Base-by-base conservation (phyloP, 2,888 invertebrate genomes). In the Callimorpha dominula region DNA sequence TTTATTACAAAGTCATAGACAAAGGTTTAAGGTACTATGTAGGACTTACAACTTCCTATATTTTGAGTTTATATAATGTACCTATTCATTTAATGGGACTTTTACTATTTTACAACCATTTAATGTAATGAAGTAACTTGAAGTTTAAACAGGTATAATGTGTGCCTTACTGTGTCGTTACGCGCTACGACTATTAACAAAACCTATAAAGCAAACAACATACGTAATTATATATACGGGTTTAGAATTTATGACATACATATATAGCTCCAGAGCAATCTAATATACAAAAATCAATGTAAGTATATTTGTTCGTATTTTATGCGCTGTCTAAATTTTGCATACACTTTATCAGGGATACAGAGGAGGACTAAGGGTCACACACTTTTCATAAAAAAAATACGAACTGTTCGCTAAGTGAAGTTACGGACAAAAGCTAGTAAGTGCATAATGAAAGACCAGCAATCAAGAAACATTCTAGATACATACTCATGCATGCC, bases 51-150 rank as follows among this genome's bases (percentile, higher is more conserved):
- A 65, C 49, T 62, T 40, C 52, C 31, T 70, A 31, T 57, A 31
- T 52, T 60, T 62, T 17, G 42, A 65, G 52, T 69, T 50, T 40
- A 8, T 17, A 17, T 50, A 69, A 46, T 31, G 17, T 14, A 60
- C 14, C 2, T 12, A 20, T 57, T 12, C 54, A 49, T 64, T 49
- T 66, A 71, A 46, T 68, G 43, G 40, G 68, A 69, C 57, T 73
- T 72, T 78, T 64, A 72, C 77, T 68, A 76, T 71, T 81, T 74
- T 64, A 75, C 64, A 60, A 74, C 60, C n/a, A 70, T 73, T 79
- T 73, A 72, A 74, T 57, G 43, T 76, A 77, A 79, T 73, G n/a
- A 64, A 72, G 69, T 70, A 20, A 76, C 77, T 83, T 75, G 70
- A 77, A 79, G 65, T 77, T 66, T 15, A 62, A 67, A 20, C 74